A percentile compares a stretch with the other conserved stretches of the same genome.
Conservation (phyloP, 2,888 invertebrate genomes). For the Dicyrtoma fusca region DNA sequence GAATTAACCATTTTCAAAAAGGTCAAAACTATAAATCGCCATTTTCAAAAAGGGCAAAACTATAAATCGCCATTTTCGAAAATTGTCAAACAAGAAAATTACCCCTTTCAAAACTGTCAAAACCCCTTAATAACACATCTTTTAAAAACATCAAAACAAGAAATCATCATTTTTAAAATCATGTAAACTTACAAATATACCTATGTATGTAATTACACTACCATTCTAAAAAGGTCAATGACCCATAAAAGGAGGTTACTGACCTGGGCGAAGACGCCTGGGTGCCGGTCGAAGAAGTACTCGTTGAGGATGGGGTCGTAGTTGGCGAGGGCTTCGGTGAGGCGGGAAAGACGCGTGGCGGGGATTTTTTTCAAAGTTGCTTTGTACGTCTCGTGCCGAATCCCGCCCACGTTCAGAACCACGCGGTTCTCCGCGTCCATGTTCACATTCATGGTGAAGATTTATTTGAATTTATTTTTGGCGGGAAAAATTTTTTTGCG, state of each 20-base stretch:
- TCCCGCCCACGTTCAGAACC: conserved; percentile 97
- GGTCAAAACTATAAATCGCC: no score
- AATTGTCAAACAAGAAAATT: no score
- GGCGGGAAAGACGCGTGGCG: conserved; percentile 87
- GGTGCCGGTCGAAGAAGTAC: conserved; percentile 98
- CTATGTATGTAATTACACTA: no score
- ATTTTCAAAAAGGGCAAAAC: no score
- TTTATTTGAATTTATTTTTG: neutral
- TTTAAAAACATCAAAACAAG: no score
- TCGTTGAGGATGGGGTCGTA: conserved; percentile 99
- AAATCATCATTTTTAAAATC: no score
- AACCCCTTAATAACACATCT: no score
- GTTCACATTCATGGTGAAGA: conserved; percentile 72
- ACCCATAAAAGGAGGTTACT: neutral
- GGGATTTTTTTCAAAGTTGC: conserved; percentile 94
- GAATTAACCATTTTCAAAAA: no score
- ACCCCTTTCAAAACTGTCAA: no score
- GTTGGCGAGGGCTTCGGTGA: conserved; percentile 96
- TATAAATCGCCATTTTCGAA: no score
- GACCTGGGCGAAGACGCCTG: conserved; percentile 95
- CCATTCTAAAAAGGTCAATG: no score
- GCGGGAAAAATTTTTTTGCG: neutral
- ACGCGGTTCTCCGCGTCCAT: conserved; percentile 99
- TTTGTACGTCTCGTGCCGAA: conserved; percentile 95
- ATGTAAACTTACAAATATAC: no score